phyloP scores from a whole-genome alignment of 2,888 invertebrate genomes.

The Reticulitermes lucifugus region DNA sequence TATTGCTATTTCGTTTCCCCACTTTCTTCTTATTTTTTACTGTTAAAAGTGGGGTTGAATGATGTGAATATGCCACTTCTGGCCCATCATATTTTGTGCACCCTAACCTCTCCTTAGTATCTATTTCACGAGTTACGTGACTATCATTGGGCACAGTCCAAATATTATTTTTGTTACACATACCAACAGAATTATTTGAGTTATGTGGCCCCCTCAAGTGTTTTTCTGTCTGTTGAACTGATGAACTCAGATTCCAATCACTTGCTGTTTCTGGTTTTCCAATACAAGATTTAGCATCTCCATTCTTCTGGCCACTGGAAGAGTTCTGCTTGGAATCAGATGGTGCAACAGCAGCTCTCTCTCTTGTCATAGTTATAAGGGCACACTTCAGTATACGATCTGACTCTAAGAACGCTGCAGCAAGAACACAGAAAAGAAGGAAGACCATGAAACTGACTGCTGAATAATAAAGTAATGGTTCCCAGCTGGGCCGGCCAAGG shows the following conservation, averaged over 20 bases:
- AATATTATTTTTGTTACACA: slow-evolving; percentile 26
- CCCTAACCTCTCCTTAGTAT: slow-evolving; percentile 35
- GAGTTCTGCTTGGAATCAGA: background rate
- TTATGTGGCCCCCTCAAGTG: slow-evolving; percentile 24
- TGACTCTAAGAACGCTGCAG: slow-evolving; percentile 78
- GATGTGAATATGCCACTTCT: slow-evolving; percentile 41
- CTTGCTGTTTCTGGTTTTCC: slow-evolving; percentile 18
- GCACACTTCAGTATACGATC: slow-evolving; percentile 73
- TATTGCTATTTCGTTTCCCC: slow-evolving; percentile 48
- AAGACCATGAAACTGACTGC: slow-evolving; percentile 71
- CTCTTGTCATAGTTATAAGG: slow-evolving; percentile 66
- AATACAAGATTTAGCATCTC: background rate
- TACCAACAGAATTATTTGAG: background rate
- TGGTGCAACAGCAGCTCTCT: slow-evolving; percentile 58
- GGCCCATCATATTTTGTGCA: slow-evolving; percentile 44
- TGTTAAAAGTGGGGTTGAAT: slow-evolving; percentile 44
- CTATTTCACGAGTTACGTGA: slow-evolving; percentile 30
- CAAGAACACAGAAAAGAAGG: slow-evolving; percentile 73
- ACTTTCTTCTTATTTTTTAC: slow-evolving; percentile 54
- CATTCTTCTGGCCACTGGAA: background rate
- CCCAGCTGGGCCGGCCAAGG: slow-evolving; percentile 82
- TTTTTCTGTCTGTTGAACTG: slow-evolving; percentile 37
- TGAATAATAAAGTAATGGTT: slow-evolving; percentile 75
- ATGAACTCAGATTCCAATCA: slow-evolving; percentile 11
- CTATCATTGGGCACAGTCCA: slow-evolving; percentile 42